phyloP scores from a whole-genome alignment of 2,888 invertebrate species.

The Stratiomys singularior region DNA sequence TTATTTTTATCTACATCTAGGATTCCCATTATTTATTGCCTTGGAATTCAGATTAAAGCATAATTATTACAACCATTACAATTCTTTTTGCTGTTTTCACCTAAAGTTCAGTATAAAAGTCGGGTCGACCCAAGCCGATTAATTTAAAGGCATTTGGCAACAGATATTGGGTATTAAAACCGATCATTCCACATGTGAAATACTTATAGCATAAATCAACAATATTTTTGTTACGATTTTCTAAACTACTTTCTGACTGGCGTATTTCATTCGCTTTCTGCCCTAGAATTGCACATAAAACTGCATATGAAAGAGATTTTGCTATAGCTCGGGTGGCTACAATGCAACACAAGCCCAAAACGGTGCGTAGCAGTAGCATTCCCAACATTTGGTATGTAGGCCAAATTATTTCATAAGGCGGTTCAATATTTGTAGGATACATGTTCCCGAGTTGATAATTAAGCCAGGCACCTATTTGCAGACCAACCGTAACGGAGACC shows the following conservation, averaged over 20 bases:
- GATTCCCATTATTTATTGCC: no score
- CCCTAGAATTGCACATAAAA: slow-evolving; percentile 76
- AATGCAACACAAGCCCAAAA: slow-evolving; percentile 80
- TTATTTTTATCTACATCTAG: no score
- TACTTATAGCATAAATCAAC: slow-evolving; percentile 88
- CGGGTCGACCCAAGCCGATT: slow-evolving; percentile 81
- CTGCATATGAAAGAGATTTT: slow-evolving; percentile 76
- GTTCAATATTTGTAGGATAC: slow-evolving; percentile 69
- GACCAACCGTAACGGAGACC: slow-evolving; percentile 82
- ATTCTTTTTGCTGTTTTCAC: neutral
- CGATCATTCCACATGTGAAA: slow-evolving; percentile 81
- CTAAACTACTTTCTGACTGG: slow-evolving; percentile 72
- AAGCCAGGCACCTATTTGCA: slow-evolving; percentile 83
- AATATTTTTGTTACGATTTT: slow-evolving; percentile 77
- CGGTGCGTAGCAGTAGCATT: slow-evolving; percentile 74
- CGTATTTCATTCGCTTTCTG: slow-evolving; percentile 74
- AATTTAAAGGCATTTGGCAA: slow-evolving; percentile 82
- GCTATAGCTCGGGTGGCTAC: slow-evolving; percentile 74
- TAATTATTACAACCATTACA: neutral
- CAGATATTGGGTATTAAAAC: slow-evolving; percentile 80
- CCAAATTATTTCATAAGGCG: slow-evolving; percentile 83
- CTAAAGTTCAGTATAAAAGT: slow-evolving; percentile 87
- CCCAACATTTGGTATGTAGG: slow-evolving; percentile 80
- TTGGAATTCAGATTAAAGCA: neutral
- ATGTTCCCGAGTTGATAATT: slow-evolving; percentile 83